Conservation (phyloP, 2,113 vertebrate species). For the Muntiacus muntjak region DNA sequence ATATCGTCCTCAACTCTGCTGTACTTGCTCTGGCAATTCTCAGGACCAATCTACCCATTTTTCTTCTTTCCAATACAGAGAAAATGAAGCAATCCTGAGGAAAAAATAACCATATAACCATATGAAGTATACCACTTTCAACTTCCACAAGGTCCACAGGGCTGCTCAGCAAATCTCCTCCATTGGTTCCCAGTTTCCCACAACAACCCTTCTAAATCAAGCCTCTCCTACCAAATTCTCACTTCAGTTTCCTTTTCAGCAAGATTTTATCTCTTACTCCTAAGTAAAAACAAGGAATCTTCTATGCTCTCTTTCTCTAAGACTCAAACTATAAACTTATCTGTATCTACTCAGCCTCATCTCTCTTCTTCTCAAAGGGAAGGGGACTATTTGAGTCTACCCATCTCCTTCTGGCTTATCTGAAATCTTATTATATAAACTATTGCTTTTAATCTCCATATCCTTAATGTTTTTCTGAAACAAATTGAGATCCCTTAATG, state of each 20-base stretch:
- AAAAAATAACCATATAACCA: background rate
- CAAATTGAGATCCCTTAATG: background rate
- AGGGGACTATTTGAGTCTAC: background rate
- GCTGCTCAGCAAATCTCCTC: background rate
- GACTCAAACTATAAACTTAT: background rate
- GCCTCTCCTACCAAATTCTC: background rate
- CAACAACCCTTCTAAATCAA: background rate
- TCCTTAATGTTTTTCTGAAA: background rate
- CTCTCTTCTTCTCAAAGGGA: background rate
- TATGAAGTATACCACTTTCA: background rate
- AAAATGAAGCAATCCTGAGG: background rate
- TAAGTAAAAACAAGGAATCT: background rate
- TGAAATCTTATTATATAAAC: background rate
- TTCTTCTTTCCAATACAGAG: background rate
- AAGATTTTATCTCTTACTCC: background rate
- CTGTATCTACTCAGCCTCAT: background rate
- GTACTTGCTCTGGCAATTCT: background rate
- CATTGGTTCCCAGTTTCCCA: background rate
- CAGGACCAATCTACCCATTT: background rate
- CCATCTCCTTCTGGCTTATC: background rate
- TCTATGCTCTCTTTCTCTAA: background rate
- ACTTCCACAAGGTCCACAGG: background rate
- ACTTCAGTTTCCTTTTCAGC: background rate
- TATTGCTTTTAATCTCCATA: background rate
- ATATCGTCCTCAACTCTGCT: background rate